Evolutionary conservation across 2,113 vertebrate species (phyloP), one percentile per base, ranked within the genome.

Genomic region (Hiodon alosoides): DNA sequence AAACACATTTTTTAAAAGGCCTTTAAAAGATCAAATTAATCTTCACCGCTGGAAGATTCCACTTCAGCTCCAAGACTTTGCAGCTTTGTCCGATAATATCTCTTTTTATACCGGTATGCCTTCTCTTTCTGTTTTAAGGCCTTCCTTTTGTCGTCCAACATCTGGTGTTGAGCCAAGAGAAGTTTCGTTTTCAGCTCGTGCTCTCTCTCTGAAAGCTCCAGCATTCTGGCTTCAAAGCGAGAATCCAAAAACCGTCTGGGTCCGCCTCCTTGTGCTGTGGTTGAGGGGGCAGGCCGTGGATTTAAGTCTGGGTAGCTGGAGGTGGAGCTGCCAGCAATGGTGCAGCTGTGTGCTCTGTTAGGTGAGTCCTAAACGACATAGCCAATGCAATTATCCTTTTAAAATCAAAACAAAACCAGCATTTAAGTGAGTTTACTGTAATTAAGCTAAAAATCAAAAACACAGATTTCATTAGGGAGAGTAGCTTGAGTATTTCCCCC

Each of bases 141-240:
- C 78, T 76, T 84, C 71, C 83, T 83, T 77, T 86, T 90, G 72
- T 89, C 87, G 81, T 80, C 83, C 82, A 90, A 79, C 85, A 92
- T 86, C 74, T 88, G 86, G 84, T 90, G 86, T 79, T 90, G 87
- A 81, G 86, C 88, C 0, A 83, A 83, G 72, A 92, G 84, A 58
- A 89, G 81, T 68, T 87, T 89, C 89, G 91, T 91, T 70, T 83
- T 85, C 78, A 87, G 88, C 84, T 91, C 87, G 85, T 90, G 90
- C 82, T 92, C 90, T 79, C 87, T 77, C 81, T 86, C 89, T 75
- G 87, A 88, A 73, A 85, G 85, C 80, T 91, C 87, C 85, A 86
- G 86, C 79, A 87, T 83, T 31, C 79, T 78, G 31, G 77, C 16
- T 54, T 80, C 81, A 74, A 80, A 86, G 58, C 60, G 77, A 62